Base-by-base conservation (phyloP, 64 coral and sea anemone genomes). In the Actinia equina region DNA sequence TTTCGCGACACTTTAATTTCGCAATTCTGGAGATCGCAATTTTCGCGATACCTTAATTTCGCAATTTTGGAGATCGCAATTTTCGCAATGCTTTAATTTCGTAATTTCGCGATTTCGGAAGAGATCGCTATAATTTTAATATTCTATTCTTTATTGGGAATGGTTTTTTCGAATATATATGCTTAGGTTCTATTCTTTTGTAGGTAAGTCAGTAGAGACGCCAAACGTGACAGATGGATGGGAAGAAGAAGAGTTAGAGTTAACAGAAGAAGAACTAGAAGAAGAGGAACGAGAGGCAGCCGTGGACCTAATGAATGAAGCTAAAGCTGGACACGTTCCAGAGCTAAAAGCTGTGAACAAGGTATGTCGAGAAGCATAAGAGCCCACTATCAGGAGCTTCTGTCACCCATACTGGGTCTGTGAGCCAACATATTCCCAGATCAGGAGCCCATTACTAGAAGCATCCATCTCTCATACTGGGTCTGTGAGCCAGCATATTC, bases 301-400 rank as follows among this genome's bases (percentile, higher is more conserved):
- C 1, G 77, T 83, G 22, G 20, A 56, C 3, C 90, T 92, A 19
- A 92, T 92, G 90, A 60, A 74, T 8, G 85, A 92, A 74, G 90
- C 90, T 5, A 92, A 92, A 46, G 90, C 90, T 87, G 90, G 90
- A 42, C 78, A 92, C 46, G 85, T 92, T 8, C 74, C 77, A 23
- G 85, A 92, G 57, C 85, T 92, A 44, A 81, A 91, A 45, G 44
- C 44, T 45, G 65, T 55, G 30, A 53, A 30, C 23, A 92, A 92
- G 49, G 78, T 81, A 52, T 52, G 78, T 52, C 11, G 15, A 57
- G 26, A 26, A 74, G 69, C 67, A 27, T 71, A 19, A 69, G 13
- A 41, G 12, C 10, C 12, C 11, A 74, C 14, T 27, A 74, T 12
- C 1, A 71, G 10, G 25, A 1, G 25, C 12, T 4, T 27, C 23